Evolutionary conservation across 1,140 invertebrate genomes (phyloP), one percentile per base, ranked within the genome.

Genomic region (Pemphigus obesinymphae): DNA sequence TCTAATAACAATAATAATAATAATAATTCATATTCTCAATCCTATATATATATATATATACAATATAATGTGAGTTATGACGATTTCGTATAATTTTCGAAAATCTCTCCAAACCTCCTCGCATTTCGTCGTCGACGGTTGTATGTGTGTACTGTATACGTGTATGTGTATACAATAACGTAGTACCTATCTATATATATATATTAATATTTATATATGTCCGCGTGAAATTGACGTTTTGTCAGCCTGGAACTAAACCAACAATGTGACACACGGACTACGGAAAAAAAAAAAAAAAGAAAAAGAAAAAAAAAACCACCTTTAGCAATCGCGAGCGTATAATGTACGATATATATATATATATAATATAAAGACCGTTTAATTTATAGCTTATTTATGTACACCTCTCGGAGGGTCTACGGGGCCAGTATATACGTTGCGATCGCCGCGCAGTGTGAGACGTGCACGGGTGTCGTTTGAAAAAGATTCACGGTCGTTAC

Each of bases 331-430:
- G n/a, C 75, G 48, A 13, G 48, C 48, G 48, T 45, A 45, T n/a
- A n/a, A 75, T 20, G 53, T 6, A 37, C 45, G 34, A 40, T 13
- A 11, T 11, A 11, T 45, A 45, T 45, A 45, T 40, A 40, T 45
- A 45, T 26, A 78, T 53, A 23, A 45, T 80, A 63, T 34, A 61
- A 80, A 53, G 76, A 63, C 76, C 26, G 55, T 80, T 80, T 80
- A 80, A 80, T 80, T 80, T 80, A 80, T 80, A 45, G 76, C 76
- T 80, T 63, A 80, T 80, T 80, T 80, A 80, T 80, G 76, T 80
- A 80, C 76, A 80, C 76, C 76, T 80, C 76, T 80, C 17, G 76
- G 5, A n/a, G 31, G 58, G 7, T 20, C 43, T 45, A 7, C 3
- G 10, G 43, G 8, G 43, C 10, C n/a, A n/a, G n/a, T n/a, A n/a